Conservation (phyloP, 2,113 vertebrate genomes). For the Synodontis membranacea region DNA sequence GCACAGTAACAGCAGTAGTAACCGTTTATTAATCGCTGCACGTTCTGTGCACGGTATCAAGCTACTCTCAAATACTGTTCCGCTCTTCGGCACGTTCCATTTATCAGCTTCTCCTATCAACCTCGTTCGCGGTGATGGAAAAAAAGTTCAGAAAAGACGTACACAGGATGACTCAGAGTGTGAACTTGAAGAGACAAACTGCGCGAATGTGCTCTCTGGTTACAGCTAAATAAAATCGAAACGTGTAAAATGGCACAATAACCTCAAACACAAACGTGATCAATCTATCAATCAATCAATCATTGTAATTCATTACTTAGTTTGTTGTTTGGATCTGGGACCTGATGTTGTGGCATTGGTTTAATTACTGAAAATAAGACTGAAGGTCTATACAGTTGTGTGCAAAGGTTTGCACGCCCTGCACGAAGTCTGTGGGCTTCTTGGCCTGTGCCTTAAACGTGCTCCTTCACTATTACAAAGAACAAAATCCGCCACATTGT, state of each 20-base stretch:
- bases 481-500: background rate
- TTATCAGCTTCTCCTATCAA: slow-evolving; percentile 11
- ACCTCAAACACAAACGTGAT: background rate
- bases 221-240: background rate
- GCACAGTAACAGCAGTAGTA: background rate
- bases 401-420: background rate
- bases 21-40: slow-evolving; percentile 12
- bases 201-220: background rate
- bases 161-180: background rate
- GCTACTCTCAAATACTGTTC: background rate
- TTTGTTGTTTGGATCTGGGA: background rate
- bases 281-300: background rate
- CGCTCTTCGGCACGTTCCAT: background rate
- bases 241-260: background rate
- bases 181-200: background rate
- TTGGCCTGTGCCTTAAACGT: background rate
- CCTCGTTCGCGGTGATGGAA: background rate
- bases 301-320: background rate
- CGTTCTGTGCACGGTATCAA: background rate
- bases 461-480: background rate
- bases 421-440: background rate
- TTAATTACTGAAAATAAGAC: background rate
- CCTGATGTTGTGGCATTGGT: background rate
- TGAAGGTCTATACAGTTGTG: background rate
- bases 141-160: background rate